Conservation (phyloP, 2,888 invertebrate species). For the Tromatobia lineatoria region DNA sequence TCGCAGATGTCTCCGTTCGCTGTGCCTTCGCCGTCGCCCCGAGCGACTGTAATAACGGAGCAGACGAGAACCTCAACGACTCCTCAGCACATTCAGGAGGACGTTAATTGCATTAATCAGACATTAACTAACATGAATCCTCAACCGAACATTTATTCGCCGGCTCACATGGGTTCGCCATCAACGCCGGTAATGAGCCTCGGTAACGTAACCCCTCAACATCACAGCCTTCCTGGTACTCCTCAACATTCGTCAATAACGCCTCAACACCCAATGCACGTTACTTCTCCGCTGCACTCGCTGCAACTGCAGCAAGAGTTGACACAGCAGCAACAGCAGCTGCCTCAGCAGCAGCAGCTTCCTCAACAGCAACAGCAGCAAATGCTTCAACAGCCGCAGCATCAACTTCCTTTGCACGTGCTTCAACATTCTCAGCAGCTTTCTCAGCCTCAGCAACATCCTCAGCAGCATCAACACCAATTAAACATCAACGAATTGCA, state of each 20-base stretch:
- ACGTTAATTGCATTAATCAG: conserved; percentile 79
- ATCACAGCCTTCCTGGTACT: conserved; percentile 71
- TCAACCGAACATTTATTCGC: conserved; percentile 83
- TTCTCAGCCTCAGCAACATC: conserved; percentile 46
- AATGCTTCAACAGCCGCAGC: conserved; percentile 66
- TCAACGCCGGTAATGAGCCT: conserved; percentile 76
- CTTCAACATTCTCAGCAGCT: conserved; percentile 39
- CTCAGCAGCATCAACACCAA: conserved; percentile 68
- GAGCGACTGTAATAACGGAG: conserved; percentile 82
- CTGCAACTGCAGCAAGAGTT: conserved; percentile 70
- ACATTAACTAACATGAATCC: conserved; percentile 77
- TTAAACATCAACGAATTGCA: conserved; percentile 73
- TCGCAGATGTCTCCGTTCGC: conserved; percentile 85
- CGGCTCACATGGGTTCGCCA: conserved; percentile 83
- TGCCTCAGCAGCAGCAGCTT: conserved; percentile 41
- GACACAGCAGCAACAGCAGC: conserved; percentile 42
- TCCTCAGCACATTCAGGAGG: conserved; percentile 81
- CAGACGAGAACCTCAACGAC: conserved; percentile 82
- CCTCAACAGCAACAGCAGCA: conserved; percentile 65
- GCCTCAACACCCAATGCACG: conserved; percentile 78
- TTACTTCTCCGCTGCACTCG: conserved; percentile 78
- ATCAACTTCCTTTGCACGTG: conserved; percentile 15
- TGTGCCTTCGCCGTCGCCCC: conserved; percentile 87
- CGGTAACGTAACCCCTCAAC: conserved; percentile 78
- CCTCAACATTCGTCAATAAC: conserved; percentile 76